Base-by-base conservation (phyloP, 2,113 vertebrate genomes). In the Stegastes partitus region DNA sequence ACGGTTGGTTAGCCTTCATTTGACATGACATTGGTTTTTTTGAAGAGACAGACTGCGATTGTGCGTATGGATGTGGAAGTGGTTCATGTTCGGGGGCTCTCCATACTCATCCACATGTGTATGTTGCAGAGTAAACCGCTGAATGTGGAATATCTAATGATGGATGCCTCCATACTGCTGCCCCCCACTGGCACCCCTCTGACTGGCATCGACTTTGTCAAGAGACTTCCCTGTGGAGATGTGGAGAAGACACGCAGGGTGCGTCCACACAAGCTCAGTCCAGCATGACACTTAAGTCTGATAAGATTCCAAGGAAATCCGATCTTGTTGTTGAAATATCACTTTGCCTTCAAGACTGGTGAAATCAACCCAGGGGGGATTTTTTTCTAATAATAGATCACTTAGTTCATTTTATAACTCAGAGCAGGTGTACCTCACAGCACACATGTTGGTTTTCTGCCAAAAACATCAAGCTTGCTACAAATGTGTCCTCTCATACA, bases 111-210 rank as follows among this genome's bases (percentile, higher is more conserved):
- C 45, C 11, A 2, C 1, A 3, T 42, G 10, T 73, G 5, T 74
- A 1, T 50, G 21, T 84, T 90, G 39, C 81, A 99, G 98, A 97
- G 96, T 89, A 99, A 99, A 84, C 97, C 98, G 11, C 95, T 99
- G 86, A 99, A 99, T 16, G 98, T 99, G 31, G 98, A 99, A 58
- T 99, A 99, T 82, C 93, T 99, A 67, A 99, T 99, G 98, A 99
- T 99, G 98, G 98, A 99, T 2, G 98, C 97, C 12, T 99, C 98
- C 0, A 96, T 99, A 73, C 91, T 99, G 73, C 94, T 99, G 64
- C 98, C 98, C 16, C 98, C 98, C 11, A 98, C 98, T 2, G 97
- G 97, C 23, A 99, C 98, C 0, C 98, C 98, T 0, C 94, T 99
- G 82, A 99, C 98, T 0, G 98, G 98, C 26, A 99, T 99, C 15